phyloP scores from a whole-genome alignment of 2,797 vertebrate species.

The Pseudochromis fuscus region DNA sequence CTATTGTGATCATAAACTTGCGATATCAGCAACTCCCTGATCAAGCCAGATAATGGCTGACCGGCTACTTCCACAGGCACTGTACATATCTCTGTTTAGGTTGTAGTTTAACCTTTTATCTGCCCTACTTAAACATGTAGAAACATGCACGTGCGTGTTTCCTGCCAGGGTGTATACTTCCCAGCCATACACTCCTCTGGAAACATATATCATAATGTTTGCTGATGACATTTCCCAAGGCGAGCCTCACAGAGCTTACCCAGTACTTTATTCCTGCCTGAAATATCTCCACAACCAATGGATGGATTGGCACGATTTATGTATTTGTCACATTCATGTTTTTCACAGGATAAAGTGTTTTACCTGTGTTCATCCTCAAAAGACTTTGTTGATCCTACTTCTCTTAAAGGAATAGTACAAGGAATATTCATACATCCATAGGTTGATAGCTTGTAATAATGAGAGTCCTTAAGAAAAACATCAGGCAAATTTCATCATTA shows the following conservation, averaged over 20 bases:
- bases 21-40: slow-evolving; percentile 8
- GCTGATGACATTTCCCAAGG: no score
- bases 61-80: neutral
- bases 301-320: no score
- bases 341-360: neutral
- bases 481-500: no score
- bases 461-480: no score
- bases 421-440: no score
- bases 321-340: neutral
- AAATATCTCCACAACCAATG: no score
- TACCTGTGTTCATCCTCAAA: no score
- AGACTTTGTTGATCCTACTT: no score
- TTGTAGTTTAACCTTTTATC: slow-evolving; percentile 15
- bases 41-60: slow-evolving; percentile 5
- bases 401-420: no score
- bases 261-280: no score
- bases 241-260: no score
- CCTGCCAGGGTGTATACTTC: slow-evolving; percentile 5
- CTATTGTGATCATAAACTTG: neutral
- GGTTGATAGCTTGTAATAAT: no score
- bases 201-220: neutral
- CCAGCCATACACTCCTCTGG: neutral
- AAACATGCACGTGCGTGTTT: slow-evolving; percentile 28
- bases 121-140: slow-evolving; percentile 31
- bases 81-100: slow-evolving; percentile 27